phyloP scores from a whole-genome alignment of 2,797 vertebrate genomes.

The Liasis olivaceus region DNA sequence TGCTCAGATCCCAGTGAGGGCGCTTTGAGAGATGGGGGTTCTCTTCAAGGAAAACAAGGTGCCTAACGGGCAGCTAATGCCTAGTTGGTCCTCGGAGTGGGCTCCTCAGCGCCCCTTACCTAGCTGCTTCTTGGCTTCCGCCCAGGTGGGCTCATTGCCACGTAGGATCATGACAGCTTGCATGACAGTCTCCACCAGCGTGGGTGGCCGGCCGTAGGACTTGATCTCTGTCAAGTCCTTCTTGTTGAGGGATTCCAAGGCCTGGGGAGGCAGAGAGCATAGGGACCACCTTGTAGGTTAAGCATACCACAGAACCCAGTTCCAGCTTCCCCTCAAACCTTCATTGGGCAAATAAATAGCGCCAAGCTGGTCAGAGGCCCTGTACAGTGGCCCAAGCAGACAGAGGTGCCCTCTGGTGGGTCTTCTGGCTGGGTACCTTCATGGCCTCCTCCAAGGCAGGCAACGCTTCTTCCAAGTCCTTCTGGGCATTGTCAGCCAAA shows the following conservation, averaged over 20 bases:
- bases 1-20: too few relatives aligned
- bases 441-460: conserved; percentile 89
- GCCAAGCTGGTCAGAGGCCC: neutral
- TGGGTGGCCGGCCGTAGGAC: conserved; percentile 85
- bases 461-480: conserved; percentile 86
- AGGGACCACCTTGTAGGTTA: neutral
- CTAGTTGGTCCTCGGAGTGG: rapidly evolving
- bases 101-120: conserved; percentile 69
- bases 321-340: neutral
- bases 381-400: neutral
- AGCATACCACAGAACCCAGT: neutral
- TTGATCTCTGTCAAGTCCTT: conserved; percentile 93
- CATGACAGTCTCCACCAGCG: conserved; percentile 89
- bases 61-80: neutral
- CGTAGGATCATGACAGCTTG: conserved; percentile 90
- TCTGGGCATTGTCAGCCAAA: conserved; percentile 87
- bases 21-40: neutral
- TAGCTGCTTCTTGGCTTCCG: conserved; percentile 89
- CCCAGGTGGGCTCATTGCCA: conserved; percentile 87
- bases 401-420: too few relatives aligned
- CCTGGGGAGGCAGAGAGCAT: conserved; percentile 66
- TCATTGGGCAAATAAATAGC: too few relatives aligned
- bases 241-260: conserved; percentile 90
- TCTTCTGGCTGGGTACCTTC: conserved; percentile 74
- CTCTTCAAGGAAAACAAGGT: neutral